Percentiles rank a stretch among this genome's conserved stretches.
Evolutionary conservation across 1,140 invertebrate genomes (phyloP).

Genomic region (Drosophila melanica): DNA sequence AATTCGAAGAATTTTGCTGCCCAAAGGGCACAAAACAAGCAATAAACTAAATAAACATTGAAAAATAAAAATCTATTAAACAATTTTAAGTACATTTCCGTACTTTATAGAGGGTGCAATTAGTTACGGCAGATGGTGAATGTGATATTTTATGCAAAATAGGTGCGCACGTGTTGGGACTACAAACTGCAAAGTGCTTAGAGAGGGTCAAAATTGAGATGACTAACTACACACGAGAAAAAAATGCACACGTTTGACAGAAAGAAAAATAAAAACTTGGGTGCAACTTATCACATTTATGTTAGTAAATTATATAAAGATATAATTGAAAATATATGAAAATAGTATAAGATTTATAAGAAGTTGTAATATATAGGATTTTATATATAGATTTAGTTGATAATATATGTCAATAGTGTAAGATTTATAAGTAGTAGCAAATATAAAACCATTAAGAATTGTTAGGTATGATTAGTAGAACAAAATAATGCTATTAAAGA

Average conservation of each 20-base stretch:
- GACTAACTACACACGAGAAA: conserved; percentile 1
- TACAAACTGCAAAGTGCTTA: background rate
- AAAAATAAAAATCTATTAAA: background rate
- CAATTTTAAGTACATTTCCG: conserved; percentile 3
- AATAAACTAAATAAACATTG: conserved; percentile 11
- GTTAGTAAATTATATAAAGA: too few relatives aligned
- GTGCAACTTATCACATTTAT: too few relatives aligned
- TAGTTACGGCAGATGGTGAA: background rate
- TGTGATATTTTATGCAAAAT: conserved; percentile 12
- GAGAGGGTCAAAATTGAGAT: background rate
- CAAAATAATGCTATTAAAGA: too few relatives aligned
- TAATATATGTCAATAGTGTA: too few relatives aligned
- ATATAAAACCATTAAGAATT: background rate
- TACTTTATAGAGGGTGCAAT: background rate
- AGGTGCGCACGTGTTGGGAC: conserved; percentile 12
- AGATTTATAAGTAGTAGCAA: background rate
- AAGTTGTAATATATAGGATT: too few relatives aligned
- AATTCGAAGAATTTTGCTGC: conserved; percentile 17
- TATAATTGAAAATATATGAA: too few relatives aligned
- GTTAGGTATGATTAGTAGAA: too few relatives aligned
- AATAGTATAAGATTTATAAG: background rate
- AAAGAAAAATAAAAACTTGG: too few relatives aligned
- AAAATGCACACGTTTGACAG: background rate
- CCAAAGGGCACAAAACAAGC: conserved; percentile 15
- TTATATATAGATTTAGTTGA: too few relatives aligned